Base-by-base conservation (phyloP, 2,113 vertebrate genomes). In the Chionis minor region DNA sequence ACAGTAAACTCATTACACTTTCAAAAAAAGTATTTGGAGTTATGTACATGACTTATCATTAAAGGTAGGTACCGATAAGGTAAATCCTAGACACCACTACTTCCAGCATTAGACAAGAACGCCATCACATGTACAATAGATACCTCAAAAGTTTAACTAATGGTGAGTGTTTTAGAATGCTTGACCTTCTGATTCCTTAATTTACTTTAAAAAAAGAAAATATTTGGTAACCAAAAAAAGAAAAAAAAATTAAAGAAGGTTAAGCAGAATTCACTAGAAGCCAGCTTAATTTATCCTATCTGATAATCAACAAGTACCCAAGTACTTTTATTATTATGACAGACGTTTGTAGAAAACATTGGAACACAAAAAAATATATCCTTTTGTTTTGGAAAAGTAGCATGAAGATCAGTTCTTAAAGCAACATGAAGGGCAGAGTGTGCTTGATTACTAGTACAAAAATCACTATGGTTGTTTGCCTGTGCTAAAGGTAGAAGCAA, bases 21-120 rank as follows among this genome's bases (percentile, higher is more conserved):
- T 5, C 63, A 35, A 52, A 42, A 51, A 61, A 30, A 40, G 23
- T 30, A 56, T 44, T 13, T 56, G 19, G 49, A 73, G 27, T 23
- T 66, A 18, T 0, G 0, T 11, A 40, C 6, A 5, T 22, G 15
- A 52, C 18, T 61, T 47, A 54, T 8, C 17, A 85, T 49, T 79
- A 70, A 27, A 81, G 22, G 28, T n/a, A 84, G 14, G 7, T 28
- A 70, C 10, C 63, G 63, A 19, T 26, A 56, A 51, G 5, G 9
- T 67, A 81, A 92, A 59, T 11, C 10, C 26, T 59, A 33, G 6
- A 26, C 2, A 35, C 2, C 9, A 16, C 24, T 59, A 40, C 32
- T 35, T 71, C 20, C 28, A 75, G 35, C 21, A 65, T 9, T 59
- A 42, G 13, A 85, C 28, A 74, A 70, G 7, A 80, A 58, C 44